A percentile compares a stretch with the other conserved stretches of the same genome.
phyloP scores from a whole-genome alignment of 2,113 vertebrate genomes.

The Phrynosoma platyrhinos region DNA sequence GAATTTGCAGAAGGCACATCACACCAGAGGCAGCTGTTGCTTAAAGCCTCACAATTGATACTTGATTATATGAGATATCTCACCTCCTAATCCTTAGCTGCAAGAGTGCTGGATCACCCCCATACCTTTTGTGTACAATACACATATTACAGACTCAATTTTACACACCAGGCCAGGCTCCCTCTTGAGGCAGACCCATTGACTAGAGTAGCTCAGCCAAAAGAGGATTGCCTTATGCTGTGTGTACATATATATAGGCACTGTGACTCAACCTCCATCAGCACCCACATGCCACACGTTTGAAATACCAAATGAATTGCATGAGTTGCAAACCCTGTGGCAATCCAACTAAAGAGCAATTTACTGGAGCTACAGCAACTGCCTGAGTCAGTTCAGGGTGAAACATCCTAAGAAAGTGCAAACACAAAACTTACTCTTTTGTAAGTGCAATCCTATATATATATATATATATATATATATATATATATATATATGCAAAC shows the following conservation, averaged over 20 bases:
- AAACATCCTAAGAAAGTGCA: not conserved
- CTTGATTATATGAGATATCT: accelerated
- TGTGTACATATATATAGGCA: not conserved
- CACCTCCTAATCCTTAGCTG: not conserved
- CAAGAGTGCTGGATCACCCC: not conserved
- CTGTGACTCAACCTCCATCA: not conserved
- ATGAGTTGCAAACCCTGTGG: not conserved
- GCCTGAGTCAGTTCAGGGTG: not conserved
- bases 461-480: no score
- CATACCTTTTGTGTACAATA: not conserved
- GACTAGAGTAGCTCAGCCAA: not conserved
- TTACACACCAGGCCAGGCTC: accelerated
- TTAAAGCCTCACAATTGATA: not conserved
- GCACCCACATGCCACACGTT: not conserved
- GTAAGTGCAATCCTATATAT: no score
- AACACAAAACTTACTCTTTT: not conserved
- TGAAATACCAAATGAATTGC: not conserved
- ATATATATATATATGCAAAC: not conserved
- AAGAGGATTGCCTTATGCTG: not conserved
- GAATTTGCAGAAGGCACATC: not conserved
- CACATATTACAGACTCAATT: accelerated
- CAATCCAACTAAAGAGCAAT: not conserved
- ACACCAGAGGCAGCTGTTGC: not conserved
- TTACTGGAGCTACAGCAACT: not conserved
- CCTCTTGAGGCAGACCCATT: not conserved